These are phyloP conservation scores for Acromyrmex heyeri DNA, from an alignment of 1,140 invertebrate genomes.

Conservation along the genomic window DNA sequence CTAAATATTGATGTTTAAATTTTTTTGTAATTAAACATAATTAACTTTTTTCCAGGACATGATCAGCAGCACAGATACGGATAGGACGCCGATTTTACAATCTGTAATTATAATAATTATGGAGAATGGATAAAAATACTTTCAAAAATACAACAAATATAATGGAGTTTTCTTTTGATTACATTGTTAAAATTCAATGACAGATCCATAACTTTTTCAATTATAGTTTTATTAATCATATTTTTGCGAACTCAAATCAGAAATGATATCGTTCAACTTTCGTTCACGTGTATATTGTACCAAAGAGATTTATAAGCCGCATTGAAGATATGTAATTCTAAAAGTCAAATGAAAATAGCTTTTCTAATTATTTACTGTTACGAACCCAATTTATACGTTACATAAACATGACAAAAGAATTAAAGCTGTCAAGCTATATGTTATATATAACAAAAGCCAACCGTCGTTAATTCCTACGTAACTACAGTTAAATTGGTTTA, in stretches of 20 bases:
- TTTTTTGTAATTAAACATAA: not conserved
- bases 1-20: not conserved
- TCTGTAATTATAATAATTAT: not conserved
- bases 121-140: too few species aligned
- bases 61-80: not conserved
- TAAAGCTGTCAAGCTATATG: not conserved
- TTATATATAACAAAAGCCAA: not conserved
- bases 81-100: slow-evolving; percentile 28
- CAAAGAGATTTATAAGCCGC: slow-evolving; percentile 43
- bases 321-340: slow-evolving; percentile 32
- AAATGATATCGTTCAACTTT: slow-evolving; percentile 21
- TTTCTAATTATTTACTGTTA: not conserved
- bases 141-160: not conserved
- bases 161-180: slow-evolving; percentile 2
- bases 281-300: slow-evolving; percentile 15
- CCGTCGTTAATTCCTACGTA: not conserved
- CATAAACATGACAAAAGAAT: not conserved
- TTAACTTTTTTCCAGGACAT: not conserved
- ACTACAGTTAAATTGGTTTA: not conserved
- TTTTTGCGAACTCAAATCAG: slow-evolving; percentile 51
- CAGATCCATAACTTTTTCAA: slow-evolving; percentile 48
- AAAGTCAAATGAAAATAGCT: not conserved
- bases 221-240: slow-evolving; percentile 35
- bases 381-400: not conserved
- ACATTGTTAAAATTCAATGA: slow-evolving; percentile 46